Conservation (phyloP, 2,797 vertebrate species). For the Lerista edwardsae region DNA sequence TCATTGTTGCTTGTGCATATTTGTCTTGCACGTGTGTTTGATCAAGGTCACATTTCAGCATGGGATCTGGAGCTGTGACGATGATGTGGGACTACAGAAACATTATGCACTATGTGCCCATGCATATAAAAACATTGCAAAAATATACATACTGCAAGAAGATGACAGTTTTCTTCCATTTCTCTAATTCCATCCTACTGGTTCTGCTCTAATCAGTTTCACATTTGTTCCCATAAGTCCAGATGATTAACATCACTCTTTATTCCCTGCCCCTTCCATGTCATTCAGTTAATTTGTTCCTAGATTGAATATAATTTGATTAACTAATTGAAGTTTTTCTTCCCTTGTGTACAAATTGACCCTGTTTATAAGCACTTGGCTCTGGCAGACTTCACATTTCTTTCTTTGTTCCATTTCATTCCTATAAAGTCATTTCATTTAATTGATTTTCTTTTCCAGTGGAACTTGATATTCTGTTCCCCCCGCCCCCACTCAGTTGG, state of each 20-base stretch:
- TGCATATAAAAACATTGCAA: neutral
- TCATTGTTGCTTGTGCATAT: neutral
- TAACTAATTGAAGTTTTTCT: constrained; percentile 22
- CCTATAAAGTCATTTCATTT: neutral
- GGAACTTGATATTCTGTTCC: neutral
- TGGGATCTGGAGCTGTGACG: neutral
- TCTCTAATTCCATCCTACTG: neutral
- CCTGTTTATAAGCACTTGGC: constrained; percentile 32
- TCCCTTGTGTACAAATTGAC: neutral
- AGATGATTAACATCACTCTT: constrained; percentile 4
- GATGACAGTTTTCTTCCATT: constrained; percentile 6
- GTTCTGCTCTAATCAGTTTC: neutral
- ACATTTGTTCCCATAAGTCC: neutral
- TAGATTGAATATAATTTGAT: constrained; percentile 41
- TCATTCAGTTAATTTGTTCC: constrained; percentile 32
- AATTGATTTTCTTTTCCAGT: constrained; percentile 12
- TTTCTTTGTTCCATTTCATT: neutral
- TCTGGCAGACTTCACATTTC: neutral
- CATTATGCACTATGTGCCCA: neutral
- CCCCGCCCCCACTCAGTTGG: neutral
- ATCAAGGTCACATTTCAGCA: neutral
- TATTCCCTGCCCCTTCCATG: constrained; percentile 24
- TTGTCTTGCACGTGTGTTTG: neutral
- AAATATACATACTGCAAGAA: neutral
- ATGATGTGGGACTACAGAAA: neutral